Base-by-base conservation (phyloP, 2,888 invertebrate genomes). In the Tryphoninae sp. region DNA sequence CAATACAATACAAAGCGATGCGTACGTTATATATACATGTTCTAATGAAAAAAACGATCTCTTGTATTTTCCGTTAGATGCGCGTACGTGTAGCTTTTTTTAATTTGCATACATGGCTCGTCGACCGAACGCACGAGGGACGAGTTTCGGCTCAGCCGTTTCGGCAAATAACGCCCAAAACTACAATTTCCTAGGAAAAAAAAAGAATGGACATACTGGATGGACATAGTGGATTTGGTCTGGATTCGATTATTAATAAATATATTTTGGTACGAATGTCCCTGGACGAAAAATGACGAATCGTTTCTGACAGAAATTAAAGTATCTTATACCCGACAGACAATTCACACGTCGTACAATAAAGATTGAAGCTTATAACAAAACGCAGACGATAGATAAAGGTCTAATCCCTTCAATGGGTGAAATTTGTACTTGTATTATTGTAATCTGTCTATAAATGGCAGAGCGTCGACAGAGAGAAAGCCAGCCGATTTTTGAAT, bases 41-140 rank as follows among this genome's bases (percentile, higher is more conserved):
- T n/a, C 13, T 1, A 59, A 51, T 42, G 22, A 64, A 26, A 40
- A 26, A 40, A 59, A 59, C 62, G 45, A 68, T 55, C 8, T 26
- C 51, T 45, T 45, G 40, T 23, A 23, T 45, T 55, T 51, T 49
- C 45, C 9, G 40, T 2, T 0, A 22, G 45, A 13, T 23, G 19
- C 40, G 75, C 9, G 53, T 58, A 13, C 33, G 40, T 72, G 67
- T 65, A 76, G 3, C 26, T 65, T 51, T 76, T 80, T 72, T 64
- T n/a, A 72, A 76, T 40, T 68, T 72, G 65, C 74, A 61, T 62
- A 42, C 42, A 74, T 64, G 58, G 51, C 26, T 13, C 26, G 33
- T 6, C 61, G 26, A 45, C 55, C 51, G 33, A 45, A 72, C 62
- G 40, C 67, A n/a, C 59, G 23, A 26, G 55, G 49, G 65, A 61